Conservation (phyloP, 2,888 invertebrate species). For the Drosophila pseudotakahashii region DNA sequence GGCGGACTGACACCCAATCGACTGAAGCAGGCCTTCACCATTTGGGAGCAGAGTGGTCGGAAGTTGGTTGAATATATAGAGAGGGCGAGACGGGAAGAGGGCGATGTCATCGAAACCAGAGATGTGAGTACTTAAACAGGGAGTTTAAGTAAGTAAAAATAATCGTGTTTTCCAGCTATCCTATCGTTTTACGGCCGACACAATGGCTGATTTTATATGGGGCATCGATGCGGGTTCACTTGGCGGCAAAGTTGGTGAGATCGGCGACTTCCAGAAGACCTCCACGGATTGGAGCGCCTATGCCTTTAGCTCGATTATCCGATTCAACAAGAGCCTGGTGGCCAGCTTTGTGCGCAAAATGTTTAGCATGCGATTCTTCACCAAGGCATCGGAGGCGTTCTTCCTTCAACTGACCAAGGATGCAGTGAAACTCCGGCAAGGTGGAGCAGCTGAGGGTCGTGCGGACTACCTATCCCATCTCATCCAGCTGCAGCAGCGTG, state of each 20-base stretch:
- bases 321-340: constrained; percentile 55
- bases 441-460: constrained; percentile 50
- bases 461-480: constrained; percentile 79
- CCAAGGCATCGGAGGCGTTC: constrained; percentile 87
- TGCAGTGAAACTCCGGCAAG: constrained; percentile 65
- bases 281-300: constrained; percentile 40
- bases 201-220: constrained; percentile 79
- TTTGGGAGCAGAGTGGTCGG: constrained; percentile 63
- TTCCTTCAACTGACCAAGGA: constrained; percentile 71
- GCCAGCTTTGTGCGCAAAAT: constrained; percentile 54
- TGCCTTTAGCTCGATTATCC: constrained; percentile 49
- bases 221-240: constrained; percentile 78
- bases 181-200: constrained; percentile 71
- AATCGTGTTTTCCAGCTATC: constrained; percentile 57
- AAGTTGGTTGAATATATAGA: constrained; percentile 58
- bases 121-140: constrained; percentile 59
- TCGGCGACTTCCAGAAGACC: constrained; percentile 49
- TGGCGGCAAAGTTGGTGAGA: constrained; percentile 36
- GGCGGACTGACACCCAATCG: constrained; percentile 85
- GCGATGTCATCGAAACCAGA: constrained; percentile 66
- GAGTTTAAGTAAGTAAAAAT: background rate
- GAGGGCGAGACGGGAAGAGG: constrained; percentile 20
- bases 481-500: constrained; percentile 73
- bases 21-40: constrained; percentile 75
- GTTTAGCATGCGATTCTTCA: constrained; percentile 60